Percentiles rank a stretch among this genome's conserved stretches.
phyloP scores from a whole-genome alignment of 2,797 vertebrate genomes.

The Enteromius mattozi region DNA sequence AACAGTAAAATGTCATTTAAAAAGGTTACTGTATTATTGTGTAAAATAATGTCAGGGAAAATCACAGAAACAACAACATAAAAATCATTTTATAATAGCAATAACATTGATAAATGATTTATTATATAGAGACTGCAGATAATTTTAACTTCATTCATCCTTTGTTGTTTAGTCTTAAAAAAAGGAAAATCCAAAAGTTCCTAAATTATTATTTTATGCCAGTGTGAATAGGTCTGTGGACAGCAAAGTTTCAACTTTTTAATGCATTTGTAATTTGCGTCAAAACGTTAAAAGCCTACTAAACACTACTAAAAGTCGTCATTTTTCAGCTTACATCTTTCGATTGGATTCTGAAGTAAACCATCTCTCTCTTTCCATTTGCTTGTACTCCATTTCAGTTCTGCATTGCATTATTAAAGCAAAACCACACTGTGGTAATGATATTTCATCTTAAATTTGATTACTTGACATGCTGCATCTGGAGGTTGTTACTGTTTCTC shows the following conservation, averaged over 20 bases:
- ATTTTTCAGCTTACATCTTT: background rate
- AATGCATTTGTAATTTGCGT: background rate
- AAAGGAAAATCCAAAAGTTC: background rate
- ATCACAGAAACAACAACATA: too few species aligned
- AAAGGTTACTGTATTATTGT: background rate
- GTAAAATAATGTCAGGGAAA: background rate
- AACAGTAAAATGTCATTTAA: background rate
- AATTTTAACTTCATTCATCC: too few species aligned
- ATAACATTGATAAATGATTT: too few species aligned
- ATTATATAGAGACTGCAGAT: too few species aligned
- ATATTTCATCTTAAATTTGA: conserved; percentile 8
- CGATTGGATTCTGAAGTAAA: background rate
- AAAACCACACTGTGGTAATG: background rate
- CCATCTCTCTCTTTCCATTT: background rate
- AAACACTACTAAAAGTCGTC: background rate
- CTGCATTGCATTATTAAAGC: conserved; percentile 11
- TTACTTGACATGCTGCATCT: background rate
- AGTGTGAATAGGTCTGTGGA: background rate
- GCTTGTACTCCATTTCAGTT: background rate
- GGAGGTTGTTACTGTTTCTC: background rate
- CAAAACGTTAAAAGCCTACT: background rate
- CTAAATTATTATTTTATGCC: background rate
- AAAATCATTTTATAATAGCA: too few species aligned
- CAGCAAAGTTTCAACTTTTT: background rate
- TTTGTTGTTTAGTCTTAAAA: background rate